Conservation (phyloP, 23 tunicate genomes). For the Styela clava region DNA sequence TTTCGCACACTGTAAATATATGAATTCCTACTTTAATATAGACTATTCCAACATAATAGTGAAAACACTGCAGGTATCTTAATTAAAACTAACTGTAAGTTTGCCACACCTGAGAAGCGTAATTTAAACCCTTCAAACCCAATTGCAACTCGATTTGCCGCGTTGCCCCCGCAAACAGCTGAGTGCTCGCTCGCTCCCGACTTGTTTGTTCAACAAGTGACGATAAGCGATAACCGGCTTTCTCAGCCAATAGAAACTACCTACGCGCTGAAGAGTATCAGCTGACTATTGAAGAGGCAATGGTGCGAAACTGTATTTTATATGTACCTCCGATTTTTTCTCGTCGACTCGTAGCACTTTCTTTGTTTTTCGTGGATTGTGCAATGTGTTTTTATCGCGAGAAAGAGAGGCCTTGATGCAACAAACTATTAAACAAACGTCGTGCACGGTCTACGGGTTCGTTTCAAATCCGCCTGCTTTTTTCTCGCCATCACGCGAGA, state of each 20-base stretch:
- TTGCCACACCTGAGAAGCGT: not conserved
- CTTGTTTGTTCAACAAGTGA: not conserved
- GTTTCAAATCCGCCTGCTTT: not conserved
- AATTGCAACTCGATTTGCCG: not conserved
- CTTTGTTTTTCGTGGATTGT: not conserved
- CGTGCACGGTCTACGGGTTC: not conserved
- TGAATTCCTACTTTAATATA: too few species aligned
- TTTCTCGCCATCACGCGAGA: not conserved
- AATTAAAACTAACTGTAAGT: not conserved
- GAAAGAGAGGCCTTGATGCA: not conserved
- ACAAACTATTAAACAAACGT: too few species aligned
- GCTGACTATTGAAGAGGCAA: not conserved
- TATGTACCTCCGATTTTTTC: not conserved
- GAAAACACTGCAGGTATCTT: too few species aligned
- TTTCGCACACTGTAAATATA: too few species aligned
- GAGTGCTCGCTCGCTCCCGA: not conserved
- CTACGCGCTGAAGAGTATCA: not conserved
- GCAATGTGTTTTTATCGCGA: not conserved
- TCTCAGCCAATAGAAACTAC: not conserved
- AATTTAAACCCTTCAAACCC: not conserved
- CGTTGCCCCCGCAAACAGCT: constrained; percentile 1
- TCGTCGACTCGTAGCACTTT: not conserved
- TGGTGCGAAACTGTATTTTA: not conserved
- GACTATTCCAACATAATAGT: too few species aligned
- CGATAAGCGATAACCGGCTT: not conserved